phyloP scores from a whole-genome alignment of 2,888 invertebrate genomes.

The Habroteleia sp. region DNA sequence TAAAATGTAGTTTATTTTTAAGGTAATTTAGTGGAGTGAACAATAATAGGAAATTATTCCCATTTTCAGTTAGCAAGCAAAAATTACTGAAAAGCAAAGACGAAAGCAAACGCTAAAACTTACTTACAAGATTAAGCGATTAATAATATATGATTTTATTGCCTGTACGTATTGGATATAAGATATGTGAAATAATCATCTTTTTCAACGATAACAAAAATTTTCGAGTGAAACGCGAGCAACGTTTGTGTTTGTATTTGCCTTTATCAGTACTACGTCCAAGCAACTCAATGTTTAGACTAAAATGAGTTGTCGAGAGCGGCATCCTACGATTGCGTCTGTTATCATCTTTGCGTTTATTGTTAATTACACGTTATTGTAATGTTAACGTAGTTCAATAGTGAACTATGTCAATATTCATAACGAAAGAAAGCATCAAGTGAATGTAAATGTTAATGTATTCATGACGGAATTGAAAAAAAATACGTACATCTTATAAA shows the following conservation, averaged over 20 bases:
- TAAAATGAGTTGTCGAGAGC: conserved; percentile 11
- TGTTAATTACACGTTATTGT: conserved; percentile 56
- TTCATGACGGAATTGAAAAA: conserved; percentile 39
- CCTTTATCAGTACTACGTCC: conserved; percentile 49
- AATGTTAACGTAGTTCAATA: conserved; percentile 54
- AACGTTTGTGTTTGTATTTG: conserved; percentile 41
- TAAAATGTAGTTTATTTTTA: conserved; percentile 19
- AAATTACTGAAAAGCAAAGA: conserved; percentile 20
- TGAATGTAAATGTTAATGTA: conserved; percentile 33
- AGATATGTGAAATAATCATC: conserved; percentile 17
- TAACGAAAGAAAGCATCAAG: conserved; percentile 55
- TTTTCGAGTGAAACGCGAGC: conserved; percentile 33
- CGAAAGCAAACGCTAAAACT: conserved; percentile 31
- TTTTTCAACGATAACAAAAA: conserved; percentile 46
- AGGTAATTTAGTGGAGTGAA: conserved; percentile 60
- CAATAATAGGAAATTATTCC: conserved; percentile 58
- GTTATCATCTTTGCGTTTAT: conserved; percentile 62
- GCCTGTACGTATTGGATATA: conserved; percentile 58
- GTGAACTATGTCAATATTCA: conserved; percentile 54
- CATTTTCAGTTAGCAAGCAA: conserved; percentile 36
- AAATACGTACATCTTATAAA: conserved; percentile 54
- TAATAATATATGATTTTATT: conserved; percentile 37
- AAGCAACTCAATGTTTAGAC: conserved; percentile 8
- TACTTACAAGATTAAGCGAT: conserved; percentile 41
- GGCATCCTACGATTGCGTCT: conserved; percentile 32